Percentiles rank a stretch among this genome's conserved stretches.
phyloP scores from a whole-genome alignment of 1,140 invertebrate species.

The Ooceraea biroi region DNA sequence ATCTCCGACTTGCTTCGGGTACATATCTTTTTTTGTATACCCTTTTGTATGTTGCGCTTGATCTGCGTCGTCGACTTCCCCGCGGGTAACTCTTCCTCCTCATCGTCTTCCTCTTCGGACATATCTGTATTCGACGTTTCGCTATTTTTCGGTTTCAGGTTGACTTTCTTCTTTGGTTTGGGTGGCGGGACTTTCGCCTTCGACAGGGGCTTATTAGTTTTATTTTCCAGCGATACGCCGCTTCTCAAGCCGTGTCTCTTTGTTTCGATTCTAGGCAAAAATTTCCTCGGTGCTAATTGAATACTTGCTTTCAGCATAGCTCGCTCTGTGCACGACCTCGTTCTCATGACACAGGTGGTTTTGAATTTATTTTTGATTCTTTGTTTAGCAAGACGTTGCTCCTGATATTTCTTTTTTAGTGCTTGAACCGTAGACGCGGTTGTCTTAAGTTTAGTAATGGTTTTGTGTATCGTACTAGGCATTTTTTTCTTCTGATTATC shows the following conservation, averaged over 20 bases:
- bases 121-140: constrained; percentile 80
- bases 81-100: constrained; percentile 62
- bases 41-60: constrained; percentile 73
- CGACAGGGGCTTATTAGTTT: constrained; percentile 64
- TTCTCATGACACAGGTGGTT: constrained; percentile 81
- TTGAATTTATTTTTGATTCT: constrained; percentile 83
- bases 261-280: constrained; percentile 76
- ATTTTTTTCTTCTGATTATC: constrained; percentile 78
- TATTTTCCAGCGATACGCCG: constrained; percentile 73
- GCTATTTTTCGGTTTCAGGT: constrained; percentile 70
- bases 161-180: constrained; percentile 73
- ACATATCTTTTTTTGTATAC: constrained; percentile 77
- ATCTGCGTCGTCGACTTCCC: constrained; percentile 64
- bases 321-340: constrained; percentile 80
- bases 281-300: constrained; percentile 77
- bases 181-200: constrained; percentile 60
- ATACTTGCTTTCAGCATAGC: constrained; percentile 72
- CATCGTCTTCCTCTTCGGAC: constrained; percentile 79
- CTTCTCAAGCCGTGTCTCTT: constrained; percentile 82
- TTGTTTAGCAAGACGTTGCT: constrained; percentile 88
- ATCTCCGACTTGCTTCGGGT: constrained; percentile 80
- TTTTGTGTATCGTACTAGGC: constrained; percentile 68
- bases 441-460: constrained; percentile 79
- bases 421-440: constrained; percentile 87
- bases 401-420: constrained; percentile 89